Evolutionary conservation across 1,140 invertebrate genomes (phyloP).

Genomic region (Semibalanus balanoides): DNA sequence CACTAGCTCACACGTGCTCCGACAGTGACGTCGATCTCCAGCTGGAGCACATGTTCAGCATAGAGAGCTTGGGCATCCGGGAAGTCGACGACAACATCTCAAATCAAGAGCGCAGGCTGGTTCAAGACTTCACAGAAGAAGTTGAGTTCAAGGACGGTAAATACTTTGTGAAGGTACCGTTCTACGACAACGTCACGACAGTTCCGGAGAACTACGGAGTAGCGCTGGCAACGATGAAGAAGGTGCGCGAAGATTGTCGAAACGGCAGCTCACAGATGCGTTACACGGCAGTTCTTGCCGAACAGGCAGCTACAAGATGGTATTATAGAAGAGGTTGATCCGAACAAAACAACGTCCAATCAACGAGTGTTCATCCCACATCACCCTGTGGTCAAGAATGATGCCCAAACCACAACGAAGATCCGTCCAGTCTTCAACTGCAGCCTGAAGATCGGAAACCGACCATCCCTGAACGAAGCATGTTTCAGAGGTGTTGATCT

Average conservation of each 20-base stretch:
- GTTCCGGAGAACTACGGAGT: neutral
- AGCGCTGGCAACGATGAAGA: neutral
- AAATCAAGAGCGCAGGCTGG: too few species aligned
- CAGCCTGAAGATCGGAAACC: constrained; percentile 8
- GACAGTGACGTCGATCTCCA: too few species aligned
- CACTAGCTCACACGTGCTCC: too few species aligned
- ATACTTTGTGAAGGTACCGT: neutral
- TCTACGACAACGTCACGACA: neutral
- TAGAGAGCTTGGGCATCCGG: too few species aligned
- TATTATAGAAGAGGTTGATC: neutral
- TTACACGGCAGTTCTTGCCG: neutral
- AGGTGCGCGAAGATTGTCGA: neutral
- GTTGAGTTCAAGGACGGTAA: neutral
- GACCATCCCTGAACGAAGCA: constrained; percentile 13
- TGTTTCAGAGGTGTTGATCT: constrained; percentile 10
- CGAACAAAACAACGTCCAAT: neutral
- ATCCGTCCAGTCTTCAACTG: constrained; percentile 13
- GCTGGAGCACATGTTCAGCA: too few species aligned
- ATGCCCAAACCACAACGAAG: neutral
- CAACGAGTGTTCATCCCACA: neutral
- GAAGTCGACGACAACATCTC: too few species aligned
- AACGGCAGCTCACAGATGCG: neutral
- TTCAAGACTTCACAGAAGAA: too few species aligned
- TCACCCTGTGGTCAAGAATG: neutral
- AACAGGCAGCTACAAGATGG: neutral